These are phyloP conservation scores for Cantharis rustica DNA, from an alignment of 2,888 invertebrate genomes.

Conservation along the genomic window DNA sequence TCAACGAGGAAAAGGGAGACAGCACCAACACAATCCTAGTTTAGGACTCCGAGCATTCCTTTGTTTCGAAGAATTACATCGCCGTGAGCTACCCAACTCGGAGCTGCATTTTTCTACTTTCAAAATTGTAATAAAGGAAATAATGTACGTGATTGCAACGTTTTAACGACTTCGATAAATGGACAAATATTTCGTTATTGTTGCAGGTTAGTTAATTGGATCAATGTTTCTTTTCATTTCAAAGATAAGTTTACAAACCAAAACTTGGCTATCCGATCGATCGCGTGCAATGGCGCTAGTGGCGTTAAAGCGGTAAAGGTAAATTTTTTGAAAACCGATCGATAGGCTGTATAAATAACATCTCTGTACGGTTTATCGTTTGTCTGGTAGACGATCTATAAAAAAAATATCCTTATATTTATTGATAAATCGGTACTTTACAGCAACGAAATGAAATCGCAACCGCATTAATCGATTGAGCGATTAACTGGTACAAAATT, in stretches of 20 bases:
- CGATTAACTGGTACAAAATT: not conserved
- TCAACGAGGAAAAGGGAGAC: slow-evolving; percentile 36
- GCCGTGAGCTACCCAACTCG: not conserved
- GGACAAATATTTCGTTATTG: not conserved
- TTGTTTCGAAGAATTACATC: slow-evolving; percentile 9
- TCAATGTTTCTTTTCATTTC: not conserved
- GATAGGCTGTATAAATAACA: not conserved
- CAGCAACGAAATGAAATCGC: not conserved
- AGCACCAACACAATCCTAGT: slow-evolving; percentile 33
- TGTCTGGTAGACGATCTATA: not conserved
- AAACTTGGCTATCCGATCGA: not conserved
- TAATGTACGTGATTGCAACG: not conserved
- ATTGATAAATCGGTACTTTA: not conserved
- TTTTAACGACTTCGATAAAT: not conserved
- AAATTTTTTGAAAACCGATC: not conserved
- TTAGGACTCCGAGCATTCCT: slow-evolving; percentile 34
- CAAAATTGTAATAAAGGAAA: not conserved
- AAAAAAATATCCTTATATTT: not conserved
- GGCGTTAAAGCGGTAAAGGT: not conserved
- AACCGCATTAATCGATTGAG: not conserved
- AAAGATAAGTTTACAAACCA: not conserved
- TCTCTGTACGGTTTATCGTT: not conserved
- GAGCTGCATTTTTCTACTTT: not conserved
- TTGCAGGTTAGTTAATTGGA: not conserved
- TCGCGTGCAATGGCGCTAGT: not conserved